Evolutionary conservation across 1,140 invertebrate species (phyloP), one percentile per base, ranked within the genome.

Genomic region (Campoletis sonorensis): DNA sequence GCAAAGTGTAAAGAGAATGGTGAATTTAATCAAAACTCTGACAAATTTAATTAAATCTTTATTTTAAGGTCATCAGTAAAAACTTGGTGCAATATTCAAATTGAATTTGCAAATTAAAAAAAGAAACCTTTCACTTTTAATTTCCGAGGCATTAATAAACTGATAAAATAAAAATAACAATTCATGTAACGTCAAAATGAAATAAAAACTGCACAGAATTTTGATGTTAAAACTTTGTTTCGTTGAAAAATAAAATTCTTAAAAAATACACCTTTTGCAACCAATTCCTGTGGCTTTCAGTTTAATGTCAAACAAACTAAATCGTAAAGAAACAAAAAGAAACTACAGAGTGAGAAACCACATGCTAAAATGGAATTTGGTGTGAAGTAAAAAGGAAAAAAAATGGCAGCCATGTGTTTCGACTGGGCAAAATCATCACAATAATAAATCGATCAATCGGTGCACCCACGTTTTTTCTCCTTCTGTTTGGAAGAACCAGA

Each of bases 361-460:
- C n/a, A 61, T 61, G 58, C 11, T 23, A 8, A 61, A 23, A 61
- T 61, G 16, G 4, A 61, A 61, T 21, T 61, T 61, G 7, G 30
- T 23, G 58, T 61, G 58, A 61, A 2, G 18, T 51, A 1, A 16
- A n/a, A 8, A 8, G 58, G 5, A 61, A 61, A 61, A 21, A 21
- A 61, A 16, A 8, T 61, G 16, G 58, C 0, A 8, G 58, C 16
- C 58, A 51, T 21, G n/a, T 61, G 58, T 61, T 33, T 33, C 30
- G 58, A n/a, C 11, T 23, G 18, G 4, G 11, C 49, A 3, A 51
- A 61, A n/a, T 23, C 58, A 61, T 61, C 58, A 23, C 58, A 61
- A 61, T 61, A 21, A 61, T 61, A 61, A 61, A 61, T 61, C 58
- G 58, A 61, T 61, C 58, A 61, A 61, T 61, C 58, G 7, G 58